A percentile compares a stretch with the other conserved stretches of the same genome.
phyloP scores from a whole-genome alignment of 2,888 invertebrate genomes.

The Sphaeridia pumilis region DNA sequence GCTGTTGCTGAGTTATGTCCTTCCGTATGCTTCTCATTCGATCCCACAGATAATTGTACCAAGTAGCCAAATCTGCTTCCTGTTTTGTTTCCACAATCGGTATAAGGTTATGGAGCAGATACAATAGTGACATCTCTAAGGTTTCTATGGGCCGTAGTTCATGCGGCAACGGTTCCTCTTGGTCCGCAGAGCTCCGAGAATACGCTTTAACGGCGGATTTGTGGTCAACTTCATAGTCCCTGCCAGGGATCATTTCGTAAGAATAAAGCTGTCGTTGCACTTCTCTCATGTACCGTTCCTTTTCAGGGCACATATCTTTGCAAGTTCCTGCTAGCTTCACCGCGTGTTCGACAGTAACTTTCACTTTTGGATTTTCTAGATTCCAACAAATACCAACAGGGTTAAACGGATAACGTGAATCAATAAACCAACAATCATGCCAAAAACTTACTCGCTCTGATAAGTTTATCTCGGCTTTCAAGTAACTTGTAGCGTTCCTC shows the following conservation, averaged over 20 bases:
- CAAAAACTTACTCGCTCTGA: slow-evolving; percentile 53
- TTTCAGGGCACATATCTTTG: slow-evolving; percentile 96
- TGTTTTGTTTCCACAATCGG: slow-evolving; percentile 46
- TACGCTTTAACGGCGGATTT: slow-evolving; percentile 81
- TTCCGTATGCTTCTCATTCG: slow-evolving; percentile 88
- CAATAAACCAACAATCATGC: neutral
- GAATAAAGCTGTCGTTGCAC: slow-evolving; percentile 37
- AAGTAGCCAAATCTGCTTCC: slow-evolving; percentile 60
- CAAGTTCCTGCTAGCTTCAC: slow-evolving; percentile 55
- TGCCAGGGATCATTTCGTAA: slow-evolving; percentile 35
- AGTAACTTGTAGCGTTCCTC: slow-evolving; percentile 66
- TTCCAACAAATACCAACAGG: no score
- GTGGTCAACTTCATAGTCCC: slow-evolving; percentile 50
- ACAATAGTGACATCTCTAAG: slow-evolving; percentile 76
- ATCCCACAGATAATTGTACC: slow-evolving; percentile 98
- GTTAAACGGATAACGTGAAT: neutral
- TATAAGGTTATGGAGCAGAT: slow-evolving; percentile 66
- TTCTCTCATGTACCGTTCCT: slow-evolving; percentile 58
- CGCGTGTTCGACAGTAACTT: slow-evolving; percentile 29
- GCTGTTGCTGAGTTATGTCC: slow-evolving; percentile 92
- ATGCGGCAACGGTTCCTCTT: slow-evolving; percentile 86
- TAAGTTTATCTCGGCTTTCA: slow-evolving; percentile 69
- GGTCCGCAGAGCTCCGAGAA: slow-evolving; percentile 93
- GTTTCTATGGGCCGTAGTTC: slow-evolving; percentile 75
- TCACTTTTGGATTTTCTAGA: slow-evolving; percentile 31